A percentile compares a stretch with the other conserved stretches of the same genome.
phyloP scores from a whole-genome alignment of 2,113 vertebrate genomes.

The Vulpes vulpes region DNA sequence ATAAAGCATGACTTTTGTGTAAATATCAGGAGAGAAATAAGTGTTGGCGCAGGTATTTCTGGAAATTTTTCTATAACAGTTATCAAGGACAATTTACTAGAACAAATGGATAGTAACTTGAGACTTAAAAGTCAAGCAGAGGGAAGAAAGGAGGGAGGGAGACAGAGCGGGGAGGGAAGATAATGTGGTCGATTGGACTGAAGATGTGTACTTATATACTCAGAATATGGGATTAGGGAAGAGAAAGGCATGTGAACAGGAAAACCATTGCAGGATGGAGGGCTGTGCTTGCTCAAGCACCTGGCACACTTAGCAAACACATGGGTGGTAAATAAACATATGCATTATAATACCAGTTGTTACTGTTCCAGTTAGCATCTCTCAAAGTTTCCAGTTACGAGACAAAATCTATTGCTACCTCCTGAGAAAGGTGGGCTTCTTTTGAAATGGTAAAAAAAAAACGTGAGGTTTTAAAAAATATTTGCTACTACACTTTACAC shows the following conservation, averaged over 20 bases:
- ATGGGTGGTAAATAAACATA: not conserved
- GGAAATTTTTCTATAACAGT: not conserved
- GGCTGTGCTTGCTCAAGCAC: not conserved
- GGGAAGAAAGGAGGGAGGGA: not conserved
- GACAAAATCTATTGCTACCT: not conserved
- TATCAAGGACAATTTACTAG: conserved; percentile 47
- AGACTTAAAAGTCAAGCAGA: not conserved
- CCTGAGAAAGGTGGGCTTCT: not conserved
- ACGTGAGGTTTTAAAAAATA: not conserved
- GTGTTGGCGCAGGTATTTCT: conserved; percentile 32
- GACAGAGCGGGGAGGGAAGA: not conserved
- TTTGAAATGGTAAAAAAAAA: conserved; percentile 37
- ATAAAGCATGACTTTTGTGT: conserved; percentile 56
- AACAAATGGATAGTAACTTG: conserved; percentile 51
- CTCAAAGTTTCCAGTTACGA: conserved; percentile 1
- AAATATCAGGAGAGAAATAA: conserved; percentile 51
- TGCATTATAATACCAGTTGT: not conserved
- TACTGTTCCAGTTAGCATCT: not conserved
- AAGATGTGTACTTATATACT: not conserved
- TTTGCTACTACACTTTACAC: not conserved
- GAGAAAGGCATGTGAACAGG: not conserved
- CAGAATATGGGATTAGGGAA: not conserved
- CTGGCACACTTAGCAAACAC: not conserved
- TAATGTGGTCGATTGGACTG: not conserved
- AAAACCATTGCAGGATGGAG: not conserved